A percentile compares a stretch with the other conserved stretches of the same genome.
Evolutionary conservation across 2,888 invertebrate genomes (phyloP).

Genomic region (Agriopis aurantiaria): DNA sequence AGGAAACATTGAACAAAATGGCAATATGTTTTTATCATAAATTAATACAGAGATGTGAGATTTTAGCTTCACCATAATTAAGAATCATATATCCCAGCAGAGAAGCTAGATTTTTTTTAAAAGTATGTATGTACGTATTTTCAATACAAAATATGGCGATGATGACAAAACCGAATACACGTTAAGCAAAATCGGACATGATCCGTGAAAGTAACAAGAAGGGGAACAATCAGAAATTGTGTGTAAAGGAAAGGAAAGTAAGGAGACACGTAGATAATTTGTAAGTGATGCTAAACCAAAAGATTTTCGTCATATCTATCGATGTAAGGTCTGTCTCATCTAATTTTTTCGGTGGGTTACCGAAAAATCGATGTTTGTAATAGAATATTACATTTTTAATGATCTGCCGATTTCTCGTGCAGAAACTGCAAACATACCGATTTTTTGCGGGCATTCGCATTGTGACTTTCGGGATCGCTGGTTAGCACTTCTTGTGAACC

Average conservation of each 20-base stretch:
- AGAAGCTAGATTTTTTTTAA: too few species aligned
- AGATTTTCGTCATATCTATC: too few species aligned
- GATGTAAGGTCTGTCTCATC: too few species aligned
- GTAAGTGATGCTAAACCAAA: not conserved
- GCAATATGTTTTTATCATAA: not conserved
- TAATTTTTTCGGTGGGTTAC: too few species aligned
- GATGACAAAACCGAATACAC: constrained; percentile 26
- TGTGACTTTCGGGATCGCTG: constrained; percentile 3
- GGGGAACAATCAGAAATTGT: not conserved
- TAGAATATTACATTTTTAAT: too few species aligned
- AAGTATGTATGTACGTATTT: not conserved
- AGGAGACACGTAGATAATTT: constrained; percentile 19
- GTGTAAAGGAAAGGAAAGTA: constrained; percentile 3
- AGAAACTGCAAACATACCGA: too few species aligned
- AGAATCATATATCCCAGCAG: not conserved
- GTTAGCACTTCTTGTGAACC: constrained; percentile 74
- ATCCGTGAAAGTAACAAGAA: constrained; percentile 20
- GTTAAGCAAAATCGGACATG: constrained; percentile 19
- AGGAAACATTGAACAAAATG: not conserved
- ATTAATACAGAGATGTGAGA: not conserved
- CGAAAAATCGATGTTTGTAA: too few species aligned
- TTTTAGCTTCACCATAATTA: not conserved
- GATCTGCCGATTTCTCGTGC: too few species aligned
- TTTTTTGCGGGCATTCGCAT: too few species aligned
- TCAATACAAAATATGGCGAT: constrained; percentile 24